These are phyloP conservation scores for Petromus typicus DNA, from an alignment of 2,113 vertebrate genomes.

Conservation along the genomic window DNA sequence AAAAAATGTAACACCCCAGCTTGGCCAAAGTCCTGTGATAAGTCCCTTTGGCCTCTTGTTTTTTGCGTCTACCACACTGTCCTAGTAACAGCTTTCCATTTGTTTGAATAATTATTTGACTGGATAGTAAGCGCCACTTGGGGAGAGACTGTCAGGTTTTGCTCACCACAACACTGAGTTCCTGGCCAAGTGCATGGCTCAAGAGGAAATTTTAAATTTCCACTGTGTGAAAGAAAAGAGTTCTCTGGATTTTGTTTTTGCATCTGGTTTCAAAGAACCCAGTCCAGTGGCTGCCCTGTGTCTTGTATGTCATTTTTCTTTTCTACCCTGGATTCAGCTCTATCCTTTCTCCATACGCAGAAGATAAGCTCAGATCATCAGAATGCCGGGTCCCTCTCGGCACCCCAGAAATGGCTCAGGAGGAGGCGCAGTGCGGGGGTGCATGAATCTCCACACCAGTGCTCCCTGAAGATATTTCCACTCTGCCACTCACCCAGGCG, in stretches of 20 bases:
- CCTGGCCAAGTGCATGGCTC: background rate
- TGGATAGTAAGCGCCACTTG: background rate
- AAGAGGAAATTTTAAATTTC: background rate
- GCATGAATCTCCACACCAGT: background rate
- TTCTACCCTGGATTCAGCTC: background rate
- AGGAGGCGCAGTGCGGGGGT: background rate
- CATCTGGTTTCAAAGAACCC: background rate
- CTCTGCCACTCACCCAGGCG: background rate
- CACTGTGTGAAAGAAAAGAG: background rate
- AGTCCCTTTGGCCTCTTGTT: background rate
- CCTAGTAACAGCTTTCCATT: background rate
- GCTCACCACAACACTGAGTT: background rate
- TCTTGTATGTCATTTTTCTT: background rate
- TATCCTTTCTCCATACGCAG: background rate
- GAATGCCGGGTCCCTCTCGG: background rate
- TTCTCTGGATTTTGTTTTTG: background rate
- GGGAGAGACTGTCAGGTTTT: background rate
- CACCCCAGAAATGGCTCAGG: background rate
- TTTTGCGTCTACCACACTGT: background rate
- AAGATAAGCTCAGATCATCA: background rate
- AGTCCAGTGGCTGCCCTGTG: background rate
- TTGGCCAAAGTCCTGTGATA: background rate
- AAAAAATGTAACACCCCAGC: background rate
- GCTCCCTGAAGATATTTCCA: background rate
- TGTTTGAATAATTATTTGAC: background rate